Conservation (phyloP, 2,113 vertebrate genomes). For the Chloroceryle aenea region DNA sequence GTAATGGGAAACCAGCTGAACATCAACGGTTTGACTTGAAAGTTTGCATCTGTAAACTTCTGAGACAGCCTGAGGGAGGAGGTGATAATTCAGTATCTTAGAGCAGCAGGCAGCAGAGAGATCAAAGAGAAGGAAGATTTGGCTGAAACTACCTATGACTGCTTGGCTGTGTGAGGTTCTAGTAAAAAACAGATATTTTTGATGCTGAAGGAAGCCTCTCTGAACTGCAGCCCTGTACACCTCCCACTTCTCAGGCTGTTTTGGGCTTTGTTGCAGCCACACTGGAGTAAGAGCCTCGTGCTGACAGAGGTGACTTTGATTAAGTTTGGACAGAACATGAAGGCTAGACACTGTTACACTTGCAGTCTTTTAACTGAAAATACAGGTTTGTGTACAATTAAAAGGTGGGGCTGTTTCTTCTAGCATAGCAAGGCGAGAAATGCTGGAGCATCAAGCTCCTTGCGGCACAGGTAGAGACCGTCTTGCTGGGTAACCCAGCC, state of each 20-base stretch:
- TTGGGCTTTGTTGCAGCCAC: neutral
- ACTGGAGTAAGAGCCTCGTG: neutral
- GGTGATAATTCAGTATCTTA: constrained; percentile 48
- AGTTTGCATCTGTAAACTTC: constrained; percentile 37
- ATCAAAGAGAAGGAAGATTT: constrained; percentile 57
- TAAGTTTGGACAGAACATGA: neutral
- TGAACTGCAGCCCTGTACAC: neutral
- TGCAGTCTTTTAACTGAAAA: neutral
- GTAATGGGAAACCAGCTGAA: neutral
- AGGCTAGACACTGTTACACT: neutral
- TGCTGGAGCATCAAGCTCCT: neutral
- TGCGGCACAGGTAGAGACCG: neutral
- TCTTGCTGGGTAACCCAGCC: accelerated
- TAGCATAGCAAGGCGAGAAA: neutral
- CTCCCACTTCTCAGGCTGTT: neutral
- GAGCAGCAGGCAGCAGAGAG: constrained; percentile 8
- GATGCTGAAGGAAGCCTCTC: neutral
- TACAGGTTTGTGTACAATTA: neutral
- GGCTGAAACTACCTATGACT: neutral
- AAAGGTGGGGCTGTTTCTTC: neutral
- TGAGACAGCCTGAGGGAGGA: constrained; percentile 24
- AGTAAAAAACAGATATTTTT: constrained; percentile 4
- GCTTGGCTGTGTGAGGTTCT: constrained; percentile 39
- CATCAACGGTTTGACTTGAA: constrained; percentile 26
- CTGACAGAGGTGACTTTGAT: neutral